phyloP scores from a whole-genome alignment of 1,140 invertebrate species.

The Leptonema lineaticorne region DNA sequence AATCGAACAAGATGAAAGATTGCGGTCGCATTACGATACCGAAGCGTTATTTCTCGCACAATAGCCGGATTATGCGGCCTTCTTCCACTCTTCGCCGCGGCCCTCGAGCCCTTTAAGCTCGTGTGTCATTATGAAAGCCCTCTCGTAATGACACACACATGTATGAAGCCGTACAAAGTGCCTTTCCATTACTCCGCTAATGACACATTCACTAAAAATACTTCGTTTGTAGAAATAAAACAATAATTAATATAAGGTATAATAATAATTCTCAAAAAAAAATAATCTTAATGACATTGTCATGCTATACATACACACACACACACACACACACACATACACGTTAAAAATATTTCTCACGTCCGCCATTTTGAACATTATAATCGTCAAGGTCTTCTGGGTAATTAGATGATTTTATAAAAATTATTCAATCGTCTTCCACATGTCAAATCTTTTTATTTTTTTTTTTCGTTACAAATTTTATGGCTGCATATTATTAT shows the following conservation, averaged over 20 bases:
- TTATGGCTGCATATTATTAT: not conserved
- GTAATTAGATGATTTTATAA: not conserved
- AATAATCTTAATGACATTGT: too few relatives aligned
- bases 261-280: not conserved
- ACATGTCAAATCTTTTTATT: not conserved
- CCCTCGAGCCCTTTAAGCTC: slow-evolving; percentile 3
- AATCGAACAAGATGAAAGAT: not conserved
- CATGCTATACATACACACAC: too few relatives aligned
- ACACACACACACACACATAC: too few relatives aligned
- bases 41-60: slow-evolving; percentile 1
- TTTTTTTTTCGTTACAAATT: not conserved
- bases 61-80: not conserved
- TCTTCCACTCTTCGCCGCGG: not conserved
- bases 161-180: not conserved
- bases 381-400: not conserved
- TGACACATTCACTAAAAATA: slow-evolving; percentile 24
- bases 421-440: not conserved
- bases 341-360: too few relatives aligned
- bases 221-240: slow-evolving; percentile 11
- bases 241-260: not conserved
- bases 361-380: too few relatives aligned
- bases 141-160: slow-evolving; percentile 26
- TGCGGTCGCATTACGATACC: slow-evolving; percentile 1
- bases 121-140: slow-evolving; percentile 18
- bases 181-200: slow-evolving; percentile 24